Conservation (phyloP, 2,888 invertebrate species). For the Luffia ferchaultella region DNA sequence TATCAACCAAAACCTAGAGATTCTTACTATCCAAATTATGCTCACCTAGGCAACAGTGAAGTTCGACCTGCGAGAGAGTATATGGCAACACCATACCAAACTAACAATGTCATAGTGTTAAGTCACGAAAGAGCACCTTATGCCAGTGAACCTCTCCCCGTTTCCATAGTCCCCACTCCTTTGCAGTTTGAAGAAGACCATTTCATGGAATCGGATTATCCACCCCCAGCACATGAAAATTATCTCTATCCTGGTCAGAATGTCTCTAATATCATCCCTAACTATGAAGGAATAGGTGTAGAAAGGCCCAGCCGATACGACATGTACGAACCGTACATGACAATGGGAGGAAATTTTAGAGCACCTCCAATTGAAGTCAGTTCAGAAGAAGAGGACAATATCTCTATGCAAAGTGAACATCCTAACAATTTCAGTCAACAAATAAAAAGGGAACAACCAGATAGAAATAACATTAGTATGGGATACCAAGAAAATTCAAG, state of each 20-base stretch:
- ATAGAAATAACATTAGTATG: background rate
- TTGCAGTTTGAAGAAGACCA: constrained; percentile 21
- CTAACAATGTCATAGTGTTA: constrained; percentile 34
- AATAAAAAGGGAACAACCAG: constrained; percentile 9
- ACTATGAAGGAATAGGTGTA: background rate
- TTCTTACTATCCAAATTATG: constrained; percentile 24
- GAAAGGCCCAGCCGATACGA: background rate
- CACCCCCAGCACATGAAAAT: constrained; percentile 20
- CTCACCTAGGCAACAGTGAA: background rate
- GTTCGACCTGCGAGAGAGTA: constrained; percentile 27
- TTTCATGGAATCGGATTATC: constrained; percentile 23
- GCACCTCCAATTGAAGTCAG: constrained; percentile 52
- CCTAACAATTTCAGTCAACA: constrained; percentile 7
- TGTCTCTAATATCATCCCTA: background rate
- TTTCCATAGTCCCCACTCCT: constrained; percentile 26
- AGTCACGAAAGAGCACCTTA: constrained; percentile 32
- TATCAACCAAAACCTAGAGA: constrained; percentile 50
- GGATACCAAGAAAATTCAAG: background rate
- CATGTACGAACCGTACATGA: background rate
- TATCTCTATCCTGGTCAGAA: too few relatives aligned
- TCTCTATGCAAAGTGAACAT: background rate
- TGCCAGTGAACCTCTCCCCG: constrained; percentile 30
- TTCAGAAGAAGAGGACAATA: constrained; percentile 56
- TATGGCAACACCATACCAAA: constrained; percentile 28
- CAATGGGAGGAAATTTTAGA: constrained; percentile 19